These are phyloP conservation scores for Lophochroa leadbeateri DNA, from an alignment of 2,113 vertebrate genomes.

Conservation along the genomic window DNA sequence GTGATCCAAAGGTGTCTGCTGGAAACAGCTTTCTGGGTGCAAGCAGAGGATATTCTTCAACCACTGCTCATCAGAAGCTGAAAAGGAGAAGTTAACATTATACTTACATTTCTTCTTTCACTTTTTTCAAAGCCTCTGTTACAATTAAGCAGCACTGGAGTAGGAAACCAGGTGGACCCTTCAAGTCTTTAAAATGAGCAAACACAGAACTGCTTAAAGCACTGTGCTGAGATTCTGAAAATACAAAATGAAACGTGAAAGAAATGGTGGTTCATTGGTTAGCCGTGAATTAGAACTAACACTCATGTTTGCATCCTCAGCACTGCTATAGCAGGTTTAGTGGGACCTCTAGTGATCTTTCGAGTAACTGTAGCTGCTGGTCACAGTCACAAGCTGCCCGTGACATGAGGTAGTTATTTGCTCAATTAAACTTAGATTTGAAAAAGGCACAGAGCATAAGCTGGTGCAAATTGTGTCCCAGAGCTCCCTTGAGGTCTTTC, in stretches of 20 bases:
- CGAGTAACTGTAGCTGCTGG: neutral
- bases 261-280: neutral
- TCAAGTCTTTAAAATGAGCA: neutral
- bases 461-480: neutral
- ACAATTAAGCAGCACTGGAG: neutral
- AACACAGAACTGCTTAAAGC: neutral
- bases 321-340: neutral
- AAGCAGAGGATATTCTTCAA: neutral
- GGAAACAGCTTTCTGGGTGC: neutral
- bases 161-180: neutral
- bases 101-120: neutral
- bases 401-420: neutral
- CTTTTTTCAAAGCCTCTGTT: neutral
- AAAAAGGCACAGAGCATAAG: neutral
- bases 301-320: fast-evolving
- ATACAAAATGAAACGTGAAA: fast-evolving
- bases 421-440: neutral
- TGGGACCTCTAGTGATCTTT: constrained; percentile 42
- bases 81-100: neutral
- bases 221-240: neutral
- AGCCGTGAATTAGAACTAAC: fast-evolving
- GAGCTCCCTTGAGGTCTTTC: neutral
- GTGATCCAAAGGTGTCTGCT: neutral
- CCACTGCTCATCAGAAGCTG: neutral
- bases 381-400: neutral